A percentile compares a stretch with the other conserved stretches of the same genome.
Evolutionary conservation across 2,113 vertebrate species (phyloP).

Genomic region (Epinephelus moara): DNA sequence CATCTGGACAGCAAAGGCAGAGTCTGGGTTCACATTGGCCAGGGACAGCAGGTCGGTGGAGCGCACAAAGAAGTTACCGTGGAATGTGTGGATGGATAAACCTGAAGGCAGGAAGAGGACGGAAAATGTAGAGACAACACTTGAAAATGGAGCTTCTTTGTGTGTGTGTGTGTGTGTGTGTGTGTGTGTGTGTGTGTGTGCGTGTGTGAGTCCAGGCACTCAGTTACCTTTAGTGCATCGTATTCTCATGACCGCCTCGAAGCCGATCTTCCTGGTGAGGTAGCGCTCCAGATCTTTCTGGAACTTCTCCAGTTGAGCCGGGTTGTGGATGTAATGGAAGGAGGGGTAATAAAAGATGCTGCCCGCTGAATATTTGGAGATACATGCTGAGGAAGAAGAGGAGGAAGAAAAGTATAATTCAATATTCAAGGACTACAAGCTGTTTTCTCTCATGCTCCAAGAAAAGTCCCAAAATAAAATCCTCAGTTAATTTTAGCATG

Average conservation of each 20-base stretch:
- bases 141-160: background rate
- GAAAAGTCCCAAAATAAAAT: background rate
- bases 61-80: constrained; percentile 98
- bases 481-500: background rate
- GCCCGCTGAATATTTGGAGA: constrained; percentile 96
- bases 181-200: no score
- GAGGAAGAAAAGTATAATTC: background rate
- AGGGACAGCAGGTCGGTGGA: constrained; percentile 97
- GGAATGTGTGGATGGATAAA: constrained; percentile 98
- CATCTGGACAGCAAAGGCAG: constrained; percentile 98
- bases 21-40: constrained; percentile 97
- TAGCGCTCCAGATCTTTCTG: constrained; percentile 95
- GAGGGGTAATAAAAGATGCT: constrained; percentile 96
- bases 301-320: constrained; percentile 91
- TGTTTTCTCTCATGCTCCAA: background rate
- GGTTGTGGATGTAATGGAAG: constrained; percentile 92
- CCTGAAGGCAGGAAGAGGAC: constrained; percentile 78
- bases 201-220: no score
- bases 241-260: constrained; percentile 99
- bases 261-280: constrained; percentile 96
- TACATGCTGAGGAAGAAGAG: constrained; percentile 86
- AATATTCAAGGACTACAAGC: background rate
- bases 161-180: no score
- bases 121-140: background rate
- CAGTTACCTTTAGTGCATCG: constrained; percentile 95